Percentiles rank a stretch among this genome's conserved stretches.
These are phyloP conservation scores for Thera obeliscata DNA, from an alignment of 2,888 invertebrate species.

Conservation along the genomic window DNA sequence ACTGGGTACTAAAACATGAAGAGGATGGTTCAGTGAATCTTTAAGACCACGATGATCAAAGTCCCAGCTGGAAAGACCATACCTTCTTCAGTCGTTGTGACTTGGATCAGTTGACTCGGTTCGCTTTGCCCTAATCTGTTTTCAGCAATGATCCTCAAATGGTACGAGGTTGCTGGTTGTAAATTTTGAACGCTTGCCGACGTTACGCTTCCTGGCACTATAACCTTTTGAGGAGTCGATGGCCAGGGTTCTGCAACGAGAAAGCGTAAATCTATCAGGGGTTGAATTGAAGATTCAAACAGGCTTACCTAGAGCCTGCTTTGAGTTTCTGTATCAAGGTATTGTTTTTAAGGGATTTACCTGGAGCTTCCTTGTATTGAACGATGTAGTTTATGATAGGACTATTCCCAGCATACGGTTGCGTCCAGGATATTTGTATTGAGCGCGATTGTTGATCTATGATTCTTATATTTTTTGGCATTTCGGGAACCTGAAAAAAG, in stretches of 20 bases:
- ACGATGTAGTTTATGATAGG: slow-evolving; percentile 94
- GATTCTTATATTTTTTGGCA: slow-evolving; percentile 93
- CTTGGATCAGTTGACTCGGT: slow-evolving; percentile 93
- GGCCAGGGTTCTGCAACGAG: slow-evolving; percentile 89
- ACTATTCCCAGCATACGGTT: slow-evolving; percentile 95
- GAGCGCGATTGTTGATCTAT: slow-evolving; percentile 93
- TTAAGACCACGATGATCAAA: neutral
- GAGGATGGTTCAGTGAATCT: neutral
- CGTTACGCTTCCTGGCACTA: slow-evolving; percentile 92
- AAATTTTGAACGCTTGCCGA: slow-evolving; percentile 92
- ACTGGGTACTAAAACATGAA: slow-evolving; percentile 85
- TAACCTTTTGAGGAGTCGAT: slow-evolving; percentile 91
- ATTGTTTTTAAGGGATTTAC: slow-evolving; percentile 59
- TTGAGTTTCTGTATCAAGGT: neutral
- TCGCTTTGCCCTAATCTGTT: slow-evolving; percentile 95
- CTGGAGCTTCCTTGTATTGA: slow-evolving; percentile 94
- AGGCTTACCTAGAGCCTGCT: slow-evolving; percentile 22
- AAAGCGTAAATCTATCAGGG: slow-evolving; percentile 19
- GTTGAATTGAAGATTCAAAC: slow-evolving; percentile 1
- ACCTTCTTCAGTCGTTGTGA: slow-evolving; percentile 94
- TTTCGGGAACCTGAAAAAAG: slow-evolving; percentile 90
- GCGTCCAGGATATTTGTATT: slow-evolving; percentile 94
- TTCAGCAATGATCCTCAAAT: slow-evolving; percentile 94
- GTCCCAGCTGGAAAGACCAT: slow-evolving; percentile 31
- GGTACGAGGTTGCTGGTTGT: slow-evolving; percentile 94